phyloP scores from a whole-genome alignment of 2,888 invertebrate species.

The Erynnis tages region DNA sequence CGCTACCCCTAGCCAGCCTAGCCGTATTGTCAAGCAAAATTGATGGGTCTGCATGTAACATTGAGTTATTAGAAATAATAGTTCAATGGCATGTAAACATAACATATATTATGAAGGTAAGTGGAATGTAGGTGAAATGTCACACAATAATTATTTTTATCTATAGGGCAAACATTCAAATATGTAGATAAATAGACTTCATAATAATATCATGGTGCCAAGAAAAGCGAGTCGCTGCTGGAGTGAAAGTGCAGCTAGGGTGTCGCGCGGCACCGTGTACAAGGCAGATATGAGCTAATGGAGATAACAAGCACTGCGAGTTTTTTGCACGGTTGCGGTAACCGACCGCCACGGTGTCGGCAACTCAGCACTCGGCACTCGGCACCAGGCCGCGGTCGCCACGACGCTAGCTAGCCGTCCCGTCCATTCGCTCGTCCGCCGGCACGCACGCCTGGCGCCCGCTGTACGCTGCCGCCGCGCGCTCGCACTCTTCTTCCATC shows the following conservation, averaged over 20 bases:
- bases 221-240: neutral
- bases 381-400: constrained; percentile 54
- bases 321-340: constrained; percentile 69
- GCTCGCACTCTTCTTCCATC: constrained; percentile 37
- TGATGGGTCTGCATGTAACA: too few species aligned
- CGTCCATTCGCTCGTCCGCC: constrained; percentile 71
- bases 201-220: too few species aligned
- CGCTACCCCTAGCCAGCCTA: too few species aligned
- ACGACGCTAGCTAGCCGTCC: constrained; percentile 63
- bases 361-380: too few species aligned
- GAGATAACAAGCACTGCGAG: constrained; percentile 64
- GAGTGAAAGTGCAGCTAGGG: constrained; percentile 28
- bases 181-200: too few species aligned
- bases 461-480: constrained; percentile 46
- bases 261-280: constrained; percentile 27
- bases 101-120: too few species aligned
- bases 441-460: constrained; percentile 66
- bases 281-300: constrained; percentile 49
- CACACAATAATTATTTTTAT: too few species aligned
- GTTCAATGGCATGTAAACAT: too few species aligned
- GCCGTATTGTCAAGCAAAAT: too few species aligned
- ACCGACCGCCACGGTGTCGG: constrained; percentile 46
- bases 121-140: too few species aligned
- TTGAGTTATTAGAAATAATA: too few species aligned
- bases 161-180: too few species aligned